Percentiles rank a stretch among this genome's conserved stretches.
These are phyloP conservation scores for Marcusenius ussheri DNA, from an alignment of 2,113 vertebrate species.

Conservation along the genomic window DNA sequence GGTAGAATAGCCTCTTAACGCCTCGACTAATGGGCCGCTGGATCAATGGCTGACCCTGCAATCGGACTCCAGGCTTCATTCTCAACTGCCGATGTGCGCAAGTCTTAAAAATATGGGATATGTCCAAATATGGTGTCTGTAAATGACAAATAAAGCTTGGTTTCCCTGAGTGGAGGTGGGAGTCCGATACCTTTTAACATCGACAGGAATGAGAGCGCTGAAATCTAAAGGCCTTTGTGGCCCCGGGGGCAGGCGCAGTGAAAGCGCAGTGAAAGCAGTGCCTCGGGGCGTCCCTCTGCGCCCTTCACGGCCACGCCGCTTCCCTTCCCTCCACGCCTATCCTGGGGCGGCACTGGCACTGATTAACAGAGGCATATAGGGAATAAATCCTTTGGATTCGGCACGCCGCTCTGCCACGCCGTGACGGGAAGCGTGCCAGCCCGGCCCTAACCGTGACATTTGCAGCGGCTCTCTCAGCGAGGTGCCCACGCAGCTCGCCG, in stretches of 20 bases:
- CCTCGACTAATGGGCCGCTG: not conserved
- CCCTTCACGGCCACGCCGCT: not conserved
- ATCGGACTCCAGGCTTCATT: not conserved
- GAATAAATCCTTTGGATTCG: not conserved
- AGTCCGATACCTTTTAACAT: not conserved
- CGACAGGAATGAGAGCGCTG: not conserved
- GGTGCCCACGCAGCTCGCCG: not conserved
- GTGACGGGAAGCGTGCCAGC: not conserved
- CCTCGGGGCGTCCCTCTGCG: not conserved
- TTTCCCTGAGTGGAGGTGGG: not conserved
- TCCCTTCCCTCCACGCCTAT: not conserved
- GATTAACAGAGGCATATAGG: slow-evolving; percentile 5
- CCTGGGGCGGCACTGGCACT: not conserved
- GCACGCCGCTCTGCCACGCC: not conserved
- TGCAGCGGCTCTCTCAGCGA: not conserved
- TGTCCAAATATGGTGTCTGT: not conserved
- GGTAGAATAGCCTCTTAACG: not conserved
- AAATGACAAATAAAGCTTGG: not conserved
- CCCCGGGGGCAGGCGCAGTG: not conserved
- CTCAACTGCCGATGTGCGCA: not conserved
- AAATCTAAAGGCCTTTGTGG: not conserved
- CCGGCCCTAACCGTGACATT: not conserved
- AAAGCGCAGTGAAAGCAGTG: not conserved
- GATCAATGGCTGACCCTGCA: not conserved
- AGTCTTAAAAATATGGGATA: not conserved